These are phyloP conservation scores for Diorhabda elongata DNA, from an alignment of 1,140 invertebrate species.

Conservation along the genomic window DNA sequence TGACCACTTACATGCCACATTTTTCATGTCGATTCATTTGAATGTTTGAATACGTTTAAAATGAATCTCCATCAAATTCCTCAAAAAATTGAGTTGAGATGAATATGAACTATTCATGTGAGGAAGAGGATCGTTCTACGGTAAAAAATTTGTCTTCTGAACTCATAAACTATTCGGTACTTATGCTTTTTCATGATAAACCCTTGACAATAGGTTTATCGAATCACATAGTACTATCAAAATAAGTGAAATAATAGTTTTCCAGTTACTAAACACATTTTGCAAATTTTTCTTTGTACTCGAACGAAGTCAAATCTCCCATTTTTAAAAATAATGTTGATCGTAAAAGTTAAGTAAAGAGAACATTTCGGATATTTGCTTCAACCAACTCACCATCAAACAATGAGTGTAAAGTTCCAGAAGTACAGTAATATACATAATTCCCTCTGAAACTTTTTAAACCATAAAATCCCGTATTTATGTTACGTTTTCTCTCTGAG, in stretches of 20 bases:
- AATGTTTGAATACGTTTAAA: too few species aligned
- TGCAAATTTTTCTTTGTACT: constrained; percentile 1
- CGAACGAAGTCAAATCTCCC: background rate
- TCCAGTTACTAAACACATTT: background rate
- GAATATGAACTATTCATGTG: too few species aligned
- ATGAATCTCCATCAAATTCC: too few species aligned
- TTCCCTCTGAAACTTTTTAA: constrained; percentile 29
- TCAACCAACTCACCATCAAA: constrained; percentile 7
- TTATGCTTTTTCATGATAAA: too few species aligned
- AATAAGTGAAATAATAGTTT: background rate
- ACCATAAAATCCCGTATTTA: constrained; percentile 34
- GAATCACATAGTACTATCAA: too few species aligned
- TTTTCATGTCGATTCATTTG: too few species aligned
- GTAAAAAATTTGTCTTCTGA: too few species aligned
- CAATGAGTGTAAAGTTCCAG: constrained; percentile 21
- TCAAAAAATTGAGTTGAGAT: too few species aligned
- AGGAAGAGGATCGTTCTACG: too few species aligned
- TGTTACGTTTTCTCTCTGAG: constrained; percentile 27
- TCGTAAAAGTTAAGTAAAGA: constrained; percentile 1
- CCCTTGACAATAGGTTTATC: too few species aligned
- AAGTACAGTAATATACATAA: constrained; percentile 29
- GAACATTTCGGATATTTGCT: constrained; percentile 16
- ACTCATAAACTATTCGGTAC: too few species aligned
- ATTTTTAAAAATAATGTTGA: background rate
- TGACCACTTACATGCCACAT: too few species aligned